Conservation (phyloP, 2,888 invertebrate species). For the Megalurothrips usitatus region DNA sequence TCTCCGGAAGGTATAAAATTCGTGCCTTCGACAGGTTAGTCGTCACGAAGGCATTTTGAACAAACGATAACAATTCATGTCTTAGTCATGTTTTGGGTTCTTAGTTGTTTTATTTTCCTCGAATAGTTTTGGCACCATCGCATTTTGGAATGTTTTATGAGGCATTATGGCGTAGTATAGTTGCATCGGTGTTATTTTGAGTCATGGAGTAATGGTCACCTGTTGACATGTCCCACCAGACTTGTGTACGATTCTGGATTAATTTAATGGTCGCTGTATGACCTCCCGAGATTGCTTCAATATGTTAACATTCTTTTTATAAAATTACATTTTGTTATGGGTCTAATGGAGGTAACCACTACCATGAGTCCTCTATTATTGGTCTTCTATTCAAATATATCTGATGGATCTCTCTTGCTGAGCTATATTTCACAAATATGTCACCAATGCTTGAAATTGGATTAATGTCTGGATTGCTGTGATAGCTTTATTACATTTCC, state of each 20-base stretch:
- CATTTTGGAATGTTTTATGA: background rate
- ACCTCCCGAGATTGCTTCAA: too few relatives aligned
- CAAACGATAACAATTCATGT: background rate
- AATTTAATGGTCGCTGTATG: too few relatives aligned
- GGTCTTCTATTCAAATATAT: background rate
- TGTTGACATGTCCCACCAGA: background rate
- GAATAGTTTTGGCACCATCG: background rate
- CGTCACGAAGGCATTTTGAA: background rate
- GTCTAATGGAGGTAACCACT: too few relatives aligned
- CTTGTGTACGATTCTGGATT: too few relatives aligned
- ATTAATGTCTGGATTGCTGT: too few relatives aligned
- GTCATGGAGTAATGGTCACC: background rate
- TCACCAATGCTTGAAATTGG: too few relatives aligned
- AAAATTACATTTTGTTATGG: too few relatives aligned
- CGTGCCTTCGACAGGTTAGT: background rate
- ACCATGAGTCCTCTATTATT: background rate
- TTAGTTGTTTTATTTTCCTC: background rate
- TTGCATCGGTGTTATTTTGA: background rate
- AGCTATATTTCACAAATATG: too few relatives aligned
- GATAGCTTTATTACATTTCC: background rate
- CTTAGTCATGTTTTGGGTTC: constrained; percentile 8
- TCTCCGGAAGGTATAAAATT: too few relatives aligned
- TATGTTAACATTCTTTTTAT: too few relatives aligned
- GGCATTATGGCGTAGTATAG: background rate
- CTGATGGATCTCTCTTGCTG: too few relatives aligned